phyloP scores from a whole-genome alignment of 2,113 vertebrate genomes.

The Benthochromis sp. region DNA sequence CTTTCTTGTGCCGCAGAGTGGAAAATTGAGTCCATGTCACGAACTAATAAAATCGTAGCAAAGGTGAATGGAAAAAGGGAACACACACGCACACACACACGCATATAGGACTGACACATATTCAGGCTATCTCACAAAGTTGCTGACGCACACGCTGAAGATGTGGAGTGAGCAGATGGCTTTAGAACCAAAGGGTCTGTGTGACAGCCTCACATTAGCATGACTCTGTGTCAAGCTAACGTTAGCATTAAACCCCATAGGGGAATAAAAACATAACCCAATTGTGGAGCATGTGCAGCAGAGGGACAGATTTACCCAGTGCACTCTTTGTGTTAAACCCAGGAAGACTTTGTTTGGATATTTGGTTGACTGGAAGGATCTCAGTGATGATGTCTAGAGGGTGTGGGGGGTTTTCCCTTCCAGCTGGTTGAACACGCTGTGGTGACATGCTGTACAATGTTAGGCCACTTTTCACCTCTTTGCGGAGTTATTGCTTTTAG shows the following conservation, averaged over 20 bases:
- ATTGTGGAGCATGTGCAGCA: conserved; percentile 5
- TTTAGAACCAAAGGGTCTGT: conserved; percentile 17
- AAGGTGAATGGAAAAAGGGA: conserved; percentile 38
- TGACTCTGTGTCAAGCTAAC: conserved; percentile 20
- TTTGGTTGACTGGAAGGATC: conserved; percentile 16
- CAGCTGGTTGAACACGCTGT: neutral
- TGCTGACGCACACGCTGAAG: conserved; percentile 39
- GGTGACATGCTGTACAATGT: conserved; percentile 25
- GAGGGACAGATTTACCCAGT: neutral
- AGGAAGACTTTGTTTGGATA: conserved; percentile 36
- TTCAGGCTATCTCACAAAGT: conserved; percentile 27
- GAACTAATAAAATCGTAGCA: conserved; percentile 65
- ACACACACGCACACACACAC: neutral
- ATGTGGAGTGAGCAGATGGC: conserved; percentile 40
- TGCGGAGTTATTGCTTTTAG: conserved; percentile 69
- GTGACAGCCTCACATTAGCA: neutral
- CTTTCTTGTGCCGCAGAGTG: conserved; percentile 64
- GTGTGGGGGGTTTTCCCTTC: neutral
- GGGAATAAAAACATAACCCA: conserved; percentile 5
- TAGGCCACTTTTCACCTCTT: conserved; percentile 19
- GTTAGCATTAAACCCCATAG: conserved; percentile 6
- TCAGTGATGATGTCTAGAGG: neutral
- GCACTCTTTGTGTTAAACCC: conserved; percentile 15
- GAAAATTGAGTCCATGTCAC: conserved; percentile 70
- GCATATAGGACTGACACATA: conserved; percentile 7